Conservation (phyloP, 2,113 vertebrate species). For the Podocnemis expansa region DNA sequence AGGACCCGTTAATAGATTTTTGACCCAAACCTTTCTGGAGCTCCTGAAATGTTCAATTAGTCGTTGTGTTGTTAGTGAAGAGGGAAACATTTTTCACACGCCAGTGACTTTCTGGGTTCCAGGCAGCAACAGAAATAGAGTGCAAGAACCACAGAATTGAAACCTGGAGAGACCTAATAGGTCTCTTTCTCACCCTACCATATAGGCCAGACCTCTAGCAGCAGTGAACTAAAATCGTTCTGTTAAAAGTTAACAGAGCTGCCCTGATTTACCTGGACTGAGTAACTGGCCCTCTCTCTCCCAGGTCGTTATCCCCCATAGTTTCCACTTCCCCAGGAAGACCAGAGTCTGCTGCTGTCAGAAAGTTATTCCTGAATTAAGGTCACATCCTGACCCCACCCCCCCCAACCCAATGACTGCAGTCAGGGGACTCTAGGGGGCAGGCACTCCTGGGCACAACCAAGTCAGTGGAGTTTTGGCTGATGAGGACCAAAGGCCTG, state of each 20-base stretch:
- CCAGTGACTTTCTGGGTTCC: not conserved
- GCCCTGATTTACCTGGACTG: not conserved
- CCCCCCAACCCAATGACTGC: not conserved
- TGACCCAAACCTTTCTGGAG: not conserved
- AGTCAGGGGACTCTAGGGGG: not conserved
- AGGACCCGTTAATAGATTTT: not conserved
- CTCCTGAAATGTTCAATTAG: not conserved
- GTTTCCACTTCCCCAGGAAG: not conserved
- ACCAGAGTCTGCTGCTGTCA: not conserved
- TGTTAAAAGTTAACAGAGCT: not conserved
- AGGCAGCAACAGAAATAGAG: not conserved
- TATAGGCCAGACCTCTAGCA: not conserved
- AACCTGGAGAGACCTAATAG: not conserved
- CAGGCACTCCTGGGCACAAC: not conserved
- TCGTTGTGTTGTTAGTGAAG: not conserved
- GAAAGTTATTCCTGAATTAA: not conserved
- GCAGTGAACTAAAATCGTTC: not conserved
- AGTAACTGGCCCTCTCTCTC: not conserved
- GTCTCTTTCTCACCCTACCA: not conserved
- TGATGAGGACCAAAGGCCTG: too few relatives aligned
- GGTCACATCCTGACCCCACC: not conserved
- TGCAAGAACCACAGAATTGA: not conserved
- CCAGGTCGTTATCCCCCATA: not conserved
- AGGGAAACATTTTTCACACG: not conserved
- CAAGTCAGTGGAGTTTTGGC: not conserved